Evolutionary conservation across 37 sponge, comb jelly and placozoan genomes (phyloP), one percentile per base, ranked within the genome.

Genomic region (Tethya wilhelma): DNA sequence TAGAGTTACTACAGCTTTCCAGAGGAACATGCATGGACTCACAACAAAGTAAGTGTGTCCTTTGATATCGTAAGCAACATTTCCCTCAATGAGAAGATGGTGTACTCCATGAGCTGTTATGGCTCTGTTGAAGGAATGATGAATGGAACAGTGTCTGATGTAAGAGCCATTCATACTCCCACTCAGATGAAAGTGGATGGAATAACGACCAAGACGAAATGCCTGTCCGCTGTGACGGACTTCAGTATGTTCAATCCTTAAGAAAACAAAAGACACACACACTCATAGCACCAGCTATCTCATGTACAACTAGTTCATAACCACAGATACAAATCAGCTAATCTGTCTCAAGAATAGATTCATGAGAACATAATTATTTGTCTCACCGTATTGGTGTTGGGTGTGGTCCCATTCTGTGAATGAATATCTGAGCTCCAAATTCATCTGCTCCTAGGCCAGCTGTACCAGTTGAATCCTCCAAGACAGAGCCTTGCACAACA

Each of bases 1-100:
- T 26, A 62, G 63, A 26, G 20, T 62, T 62, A 62, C 22, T 12
- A n/a, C 25, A n/a, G 17, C 55, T 49, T 12, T 49, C 14, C 53
- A 49, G 14, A 49, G 53, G 9, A 49, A 49, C 14, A 19, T 9
- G n/a, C n/a, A 73, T 19, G 36, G 29, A 82, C 94, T 82, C 43
- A 93, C 94, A 43, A 95, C 66, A 83, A 95, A 95, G 82, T 60
- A 95, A 29, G 93, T 86, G 74, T 95, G 96, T 33, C 96, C 96
- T 75, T 85, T 92, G n/a, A 95, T 92, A 69, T 95, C 90, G 56
- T 89, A 95, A 14, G 89, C 96, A 2, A 95, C 96, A 44, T 89
- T 88, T 11, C 96, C 93, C 44, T 92, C 88, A 40, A 95, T 74
- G 37, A 95, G 22, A n/a, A 95, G 83, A 44, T 92, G 67, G 56